A percentile compares a stretch with the other conserved stretches of the same genome.
Evolutionary conservation across 2,113 vertebrate species (phyloP).

Genomic region (Strigops habroptila): DNA sequence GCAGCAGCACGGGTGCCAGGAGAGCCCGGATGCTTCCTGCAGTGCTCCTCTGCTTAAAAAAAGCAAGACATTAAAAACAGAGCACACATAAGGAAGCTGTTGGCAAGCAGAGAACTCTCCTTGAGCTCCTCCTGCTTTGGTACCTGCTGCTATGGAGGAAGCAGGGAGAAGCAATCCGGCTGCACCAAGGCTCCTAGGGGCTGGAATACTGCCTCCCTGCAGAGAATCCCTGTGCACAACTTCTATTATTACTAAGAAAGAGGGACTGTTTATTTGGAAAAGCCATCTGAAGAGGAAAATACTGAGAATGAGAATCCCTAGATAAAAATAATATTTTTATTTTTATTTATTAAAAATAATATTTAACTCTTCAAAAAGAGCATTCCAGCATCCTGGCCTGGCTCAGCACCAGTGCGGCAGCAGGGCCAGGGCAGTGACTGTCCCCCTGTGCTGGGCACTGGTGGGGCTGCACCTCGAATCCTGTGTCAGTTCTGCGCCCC

Average conservation of each 20-base stretch:
- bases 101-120: neutral
- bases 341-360: neutral
- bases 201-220: neutral
- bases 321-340: neutral
- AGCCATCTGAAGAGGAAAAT: neutral
- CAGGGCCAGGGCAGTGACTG: neutral
- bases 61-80: fast-evolving
- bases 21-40: neutral
- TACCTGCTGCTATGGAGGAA: neutral
- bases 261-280: too few relatives aligned
- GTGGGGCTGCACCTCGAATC: too few relatives aligned
- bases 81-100: fast-evolving
- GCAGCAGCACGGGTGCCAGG: neutral
- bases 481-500: too few relatives aligned
- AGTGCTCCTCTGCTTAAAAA: neutral
- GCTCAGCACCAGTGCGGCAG: neutral
- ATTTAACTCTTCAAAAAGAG: neutral
- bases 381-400: neutral
- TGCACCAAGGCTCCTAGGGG: neutral
- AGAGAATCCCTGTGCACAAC: fast-evolving
- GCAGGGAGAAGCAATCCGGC: fast-evolving
- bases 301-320: neutral
- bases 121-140: neutral
- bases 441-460: neutral
- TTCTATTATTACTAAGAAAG: neutral